Evolutionary conservation across 2,888 invertebrate genomes (phyloP), one percentile per base, ranked within the genome.

Genomic region (Patella pellucida): DNA sequence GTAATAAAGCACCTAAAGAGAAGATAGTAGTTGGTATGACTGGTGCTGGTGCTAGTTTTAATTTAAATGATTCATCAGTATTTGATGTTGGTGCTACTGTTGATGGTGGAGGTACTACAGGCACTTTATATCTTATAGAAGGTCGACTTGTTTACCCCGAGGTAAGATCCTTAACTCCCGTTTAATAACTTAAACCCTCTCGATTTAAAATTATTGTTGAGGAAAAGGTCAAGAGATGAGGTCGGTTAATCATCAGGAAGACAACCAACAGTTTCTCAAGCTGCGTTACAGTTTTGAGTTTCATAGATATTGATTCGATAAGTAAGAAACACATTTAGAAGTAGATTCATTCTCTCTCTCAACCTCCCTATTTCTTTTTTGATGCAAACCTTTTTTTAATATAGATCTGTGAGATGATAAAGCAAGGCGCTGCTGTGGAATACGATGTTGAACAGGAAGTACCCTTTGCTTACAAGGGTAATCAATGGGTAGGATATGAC

Each of bases 381-480:
- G 9, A 9, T 41, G 1, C 41, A 41, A 41, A 7, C 41, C 2
- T 3, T 41, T 41, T 41, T 41, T 41, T 12, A 3, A 68, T 73
- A 31, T 69, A 74, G 74, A 69, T 74, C 15, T 74, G 74, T 50
- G 52, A 54, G 69, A 27, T 54, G 15, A 56, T 69, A 23, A 52
- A 69, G 27, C 16, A 56, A 3, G 74, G 69, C 27, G 73, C 69
- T 16, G 69, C 16, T 11, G 68, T 62, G 69, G 54, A 69, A 27
- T 77, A 56, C 23, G 72, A 77, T 97, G 68, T n/a, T 16, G 74
- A 76, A 51, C 76, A 76, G 51, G 41, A 74, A 54, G 74, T 73
- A 76, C 97, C 97, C 16, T 97, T 97, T 69, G 41, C 69, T 19
- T 71, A 72, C 11, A 76, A 76, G 52, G 74, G 52, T 27, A 69